Conservation (phyloP, 2,888 invertebrate species). For the Galeopsomyia nigrocyanea region DNA sequence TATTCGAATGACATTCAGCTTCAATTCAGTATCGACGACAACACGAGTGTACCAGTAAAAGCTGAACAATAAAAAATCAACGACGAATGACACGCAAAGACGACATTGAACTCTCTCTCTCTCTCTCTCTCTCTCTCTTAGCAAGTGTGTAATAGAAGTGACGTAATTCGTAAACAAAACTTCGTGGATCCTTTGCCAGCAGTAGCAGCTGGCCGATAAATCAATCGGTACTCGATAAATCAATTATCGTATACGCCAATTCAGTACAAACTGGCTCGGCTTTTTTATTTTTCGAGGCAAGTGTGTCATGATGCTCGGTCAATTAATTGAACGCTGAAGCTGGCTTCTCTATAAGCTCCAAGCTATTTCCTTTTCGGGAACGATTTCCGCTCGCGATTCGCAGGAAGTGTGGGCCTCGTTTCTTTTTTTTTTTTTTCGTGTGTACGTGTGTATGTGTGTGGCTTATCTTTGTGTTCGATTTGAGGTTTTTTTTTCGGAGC, state of each 20-base stretch:
- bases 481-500: no score
- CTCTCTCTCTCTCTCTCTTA: slow-evolving; percentile 7
- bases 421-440: slow-evolving; percentile 5
- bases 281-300: slow-evolving; percentile 35
- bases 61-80: no score
- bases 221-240: slow-evolving; percentile 7
- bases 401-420: slow-evolving; percentile 21
- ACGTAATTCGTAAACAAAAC: no score
- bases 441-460: no score
- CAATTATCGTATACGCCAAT: slow-evolving; percentile 27
- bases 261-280: neutral
- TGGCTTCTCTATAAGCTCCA: slow-evolving; percentile 34
- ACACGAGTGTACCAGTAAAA: no score
- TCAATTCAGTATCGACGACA: no score
- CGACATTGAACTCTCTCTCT: neutral
- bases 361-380: slow-evolving; percentile 25
- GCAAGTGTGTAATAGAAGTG: slow-evolving; percentile 9
- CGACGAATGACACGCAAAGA: no score
- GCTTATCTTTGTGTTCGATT: no score
- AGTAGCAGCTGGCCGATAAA: neutral
- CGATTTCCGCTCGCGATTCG: slow-evolving; percentile 24
- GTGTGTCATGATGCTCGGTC: slow-evolving; percentile 52
- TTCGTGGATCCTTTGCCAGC: no score
- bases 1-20: no score
- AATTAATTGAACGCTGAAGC: slow-evolving; percentile 51